These are phyloP conservation scores for Tachysurus vachellii DNA, from an alignment of 2,113 vertebrate species.

Conservation along the genomic window DNA sequence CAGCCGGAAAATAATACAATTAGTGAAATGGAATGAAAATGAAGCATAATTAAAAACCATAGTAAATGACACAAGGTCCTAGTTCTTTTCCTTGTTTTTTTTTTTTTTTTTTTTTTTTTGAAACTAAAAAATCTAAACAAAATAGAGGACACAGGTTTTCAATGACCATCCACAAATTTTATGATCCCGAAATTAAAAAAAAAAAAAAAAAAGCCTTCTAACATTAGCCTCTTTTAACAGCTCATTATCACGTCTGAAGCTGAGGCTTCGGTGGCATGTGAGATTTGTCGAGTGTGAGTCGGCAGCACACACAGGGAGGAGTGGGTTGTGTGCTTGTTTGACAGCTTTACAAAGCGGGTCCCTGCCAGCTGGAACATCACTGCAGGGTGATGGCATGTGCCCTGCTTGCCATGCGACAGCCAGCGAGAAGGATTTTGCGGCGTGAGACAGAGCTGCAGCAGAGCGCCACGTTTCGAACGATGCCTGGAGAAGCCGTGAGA, in stretches of 20 bases:
- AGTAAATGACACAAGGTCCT: neutral
- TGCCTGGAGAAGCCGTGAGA: slow-evolving; percentile 33
- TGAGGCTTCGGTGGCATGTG: slow-evolving; percentile 15
- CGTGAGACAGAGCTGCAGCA: slow-evolving; percentile 26
- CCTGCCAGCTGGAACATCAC: slow-evolving; percentile 40
- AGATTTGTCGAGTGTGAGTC: slow-evolving; percentile 16
- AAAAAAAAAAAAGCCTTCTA: slow-evolving; percentile 12
- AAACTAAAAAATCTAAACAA: too few relatives aligned
- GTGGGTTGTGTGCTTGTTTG: slow-evolving; percentile 20
- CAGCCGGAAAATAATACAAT: neutral
- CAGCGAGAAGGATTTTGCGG: slow-evolving; percentile 13
- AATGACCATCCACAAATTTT: neutral
- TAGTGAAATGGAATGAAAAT: neutral
- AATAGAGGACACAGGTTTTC: neutral
- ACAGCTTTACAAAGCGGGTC: slow-evolving; percentile 51
- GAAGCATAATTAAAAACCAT: neutral
- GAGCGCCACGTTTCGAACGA: slow-evolving; percentile 19
- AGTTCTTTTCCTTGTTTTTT: too few relatives aligned
- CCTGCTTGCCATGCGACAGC: slow-evolving; percentile 35
- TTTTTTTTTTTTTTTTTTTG: neutral
- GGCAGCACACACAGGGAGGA: slow-evolving; percentile 14
- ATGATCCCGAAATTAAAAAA: neutral
- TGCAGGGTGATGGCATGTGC: slow-evolving; percentile 15
- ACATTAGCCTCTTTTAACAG: slow-evolving; percentile 25
- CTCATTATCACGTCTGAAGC: slow-evolving; percentile 28